These are phyloP conservation scores for Protula sp. DNA, from an alignment of 2,888 invertebrate species.

Conservation along the genomic window DNA sequence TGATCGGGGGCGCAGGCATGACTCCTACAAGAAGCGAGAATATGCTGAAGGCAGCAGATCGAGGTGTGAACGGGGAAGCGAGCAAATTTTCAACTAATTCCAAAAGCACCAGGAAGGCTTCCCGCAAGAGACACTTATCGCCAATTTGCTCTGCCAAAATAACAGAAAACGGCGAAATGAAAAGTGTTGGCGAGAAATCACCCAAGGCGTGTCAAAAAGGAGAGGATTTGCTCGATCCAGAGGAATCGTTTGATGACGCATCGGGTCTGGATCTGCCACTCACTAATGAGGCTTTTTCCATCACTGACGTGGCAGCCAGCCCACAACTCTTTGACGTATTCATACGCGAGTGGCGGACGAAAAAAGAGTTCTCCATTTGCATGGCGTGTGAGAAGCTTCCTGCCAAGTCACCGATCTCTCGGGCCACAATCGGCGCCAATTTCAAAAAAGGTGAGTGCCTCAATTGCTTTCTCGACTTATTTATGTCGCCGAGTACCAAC, in stretches of 20 bases:
- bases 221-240: not conserved
- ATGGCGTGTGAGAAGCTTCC: constrained; percentile 48
- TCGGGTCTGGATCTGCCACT: constrained; percentile 4
- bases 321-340: constrained; percentile 44
- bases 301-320: constrained; percentile 50
- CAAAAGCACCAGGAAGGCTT: not conserved
- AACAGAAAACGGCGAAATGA: no score
- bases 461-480: no score
- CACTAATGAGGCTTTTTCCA: constrained; percentile 32
- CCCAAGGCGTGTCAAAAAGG: not conserved
- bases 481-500: no score
- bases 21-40: constrained; percentile 3
- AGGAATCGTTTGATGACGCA: not conserved
- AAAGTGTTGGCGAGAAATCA: not conserved
- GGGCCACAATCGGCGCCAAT: constrained; percentile 38
- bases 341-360: constrained; percentile 43
- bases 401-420: not conserved
- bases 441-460: constrained; percentile 32
- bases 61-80: not conserved
- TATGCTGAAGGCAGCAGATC: not conserved
- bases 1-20: constrained; percentile 5
- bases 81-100: no score
- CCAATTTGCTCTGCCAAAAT: no score
- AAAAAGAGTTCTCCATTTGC: constrained; percentile 42
- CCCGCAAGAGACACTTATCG: not conserved